phyloP scores from a whole-genome alignment of 2,113 vertebrate genomes.

The Ornithorhynchus anatinus region DNA sequence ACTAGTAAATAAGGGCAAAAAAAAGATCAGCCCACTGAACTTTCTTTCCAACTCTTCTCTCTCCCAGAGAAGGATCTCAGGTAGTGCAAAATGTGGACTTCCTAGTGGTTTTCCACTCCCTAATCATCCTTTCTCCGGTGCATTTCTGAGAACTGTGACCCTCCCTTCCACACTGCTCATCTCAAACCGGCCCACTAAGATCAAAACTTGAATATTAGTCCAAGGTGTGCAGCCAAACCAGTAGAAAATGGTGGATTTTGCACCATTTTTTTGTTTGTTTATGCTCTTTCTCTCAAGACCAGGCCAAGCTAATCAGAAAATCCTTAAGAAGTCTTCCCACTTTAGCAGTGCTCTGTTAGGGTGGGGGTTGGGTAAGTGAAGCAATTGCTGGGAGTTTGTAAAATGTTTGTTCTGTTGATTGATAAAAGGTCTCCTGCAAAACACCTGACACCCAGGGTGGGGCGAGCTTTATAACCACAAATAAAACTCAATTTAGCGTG shows the following conservation, averaged over 20 bases:
- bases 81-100: too few species aligned
- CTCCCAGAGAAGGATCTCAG: too few species aligned
- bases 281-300: background rate
- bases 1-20: too few species aligned
- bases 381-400: background rate
- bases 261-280: background rate
- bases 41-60: too few species aligned
- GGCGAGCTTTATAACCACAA: constrained; percentile 27
- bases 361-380: fast-evolving
- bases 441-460: background rate
- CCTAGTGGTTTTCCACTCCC: too few species aligned
- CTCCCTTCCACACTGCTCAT: too few species aligned
- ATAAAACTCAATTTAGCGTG: constrained; percentile 38
- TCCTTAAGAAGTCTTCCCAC: background rate
- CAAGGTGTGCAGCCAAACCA: too few species aligned
- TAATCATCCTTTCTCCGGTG: too few species aligned
- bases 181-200: too few species aligned
- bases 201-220: too few species aligned
- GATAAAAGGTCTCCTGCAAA: background rate
- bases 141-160: too few species aligned
- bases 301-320: fast-evolving
- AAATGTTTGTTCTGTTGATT: background rate
- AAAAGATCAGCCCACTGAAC: too few species aligned
- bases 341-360: background rate
- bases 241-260: fast-evolving